These are phyloP conservation scores for Neoaliturus tenellus DNA, from an alignment of 2,888 invertebrate genomes.

Conservation along the genomic window DNA sequence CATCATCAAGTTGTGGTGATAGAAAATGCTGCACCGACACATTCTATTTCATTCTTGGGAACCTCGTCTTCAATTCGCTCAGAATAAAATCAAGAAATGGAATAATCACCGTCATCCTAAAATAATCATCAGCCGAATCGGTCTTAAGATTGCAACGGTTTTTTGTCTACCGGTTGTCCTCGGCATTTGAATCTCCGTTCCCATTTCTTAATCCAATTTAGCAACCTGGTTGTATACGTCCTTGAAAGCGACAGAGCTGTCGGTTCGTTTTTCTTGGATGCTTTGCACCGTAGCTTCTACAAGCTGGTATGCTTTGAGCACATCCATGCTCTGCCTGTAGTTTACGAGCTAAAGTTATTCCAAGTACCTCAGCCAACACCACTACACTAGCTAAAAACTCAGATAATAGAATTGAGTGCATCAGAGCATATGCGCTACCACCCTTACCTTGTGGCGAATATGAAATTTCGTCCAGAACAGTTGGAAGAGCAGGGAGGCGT, in stretches of 20 bases:
- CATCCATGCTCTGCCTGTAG: conserved; percentile 39
- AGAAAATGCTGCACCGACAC: background rate
- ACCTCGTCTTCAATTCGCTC: background rate
- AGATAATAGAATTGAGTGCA: conserved; percentile 48
- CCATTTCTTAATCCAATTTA: conserved; percentile 30
- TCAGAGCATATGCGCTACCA: conserved; percentile 49
- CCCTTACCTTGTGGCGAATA: conserved; percentile 33
- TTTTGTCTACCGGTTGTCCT: background rate
- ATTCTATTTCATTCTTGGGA: conserved; percentile 14
- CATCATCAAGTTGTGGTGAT: background rate
- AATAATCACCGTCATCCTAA: conserved; percentile 45
- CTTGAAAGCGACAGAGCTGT: conserved; percentile 44
- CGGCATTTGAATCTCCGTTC: conserved; percentile 45
- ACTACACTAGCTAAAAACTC: conserved; percentile 43
- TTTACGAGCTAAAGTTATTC: conserved; percentile 39
- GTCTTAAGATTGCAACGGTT: conserved; percentile 17
- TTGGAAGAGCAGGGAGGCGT: conserved; percentile 29
- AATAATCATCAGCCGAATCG: conserved; percentile 52
- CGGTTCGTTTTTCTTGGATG: conserved; percentile 16
- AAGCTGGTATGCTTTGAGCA: conserved; percentile 40
- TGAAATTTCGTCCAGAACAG: conserved; percentile 39
- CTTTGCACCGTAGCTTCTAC: conserved; percentile 26
- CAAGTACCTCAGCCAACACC: conserved; percentile 49
- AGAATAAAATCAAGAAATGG: conserved; percentile 53
- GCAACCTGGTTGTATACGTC: conserved; percentile 19